Base-by-base conservation (phyloP, 2,888 invertebrate genomes). In the Aleiodes testaceus region DNA sequence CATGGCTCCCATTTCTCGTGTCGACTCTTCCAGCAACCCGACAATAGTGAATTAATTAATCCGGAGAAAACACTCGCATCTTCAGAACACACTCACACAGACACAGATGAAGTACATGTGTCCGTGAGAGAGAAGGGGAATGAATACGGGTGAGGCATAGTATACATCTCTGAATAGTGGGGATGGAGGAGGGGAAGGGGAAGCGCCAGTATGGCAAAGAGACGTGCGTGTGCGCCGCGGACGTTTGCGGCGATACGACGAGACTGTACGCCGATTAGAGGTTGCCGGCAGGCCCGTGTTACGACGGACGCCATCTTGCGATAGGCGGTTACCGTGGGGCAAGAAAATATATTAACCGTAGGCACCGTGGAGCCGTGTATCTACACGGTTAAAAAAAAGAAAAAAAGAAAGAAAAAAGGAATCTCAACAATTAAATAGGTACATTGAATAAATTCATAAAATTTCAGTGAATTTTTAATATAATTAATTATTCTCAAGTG, bases 301-400 rank as follows among this genome's bases (percentile, higher is more conserved):
- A 73, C 73, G 72, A 73, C 75, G 73, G 78, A 78, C 92, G 92
- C 92, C 92, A 92, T 92, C 91, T 92, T 92, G 91, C 91, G 89
- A 90, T 91, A 92, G 92, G 91, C 92, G 92, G 91, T 91, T 91
- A 91, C 91, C 90, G 90, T 91, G 89, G 76, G 75, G 73, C 69
- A 44, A 50, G 50, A 30, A 16, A 68, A 70, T 63, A 77, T 75
- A 20, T 36, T 59, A 63, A 44, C 47, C 22, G 45, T 44, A 67
- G 55, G 74, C 70, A 76, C 75, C 75, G 74, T 72, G 59, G 73
- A 74, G 74, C 75, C 75, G 79, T 75, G 78, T 74, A 75, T 75
- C 74, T 75, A 61, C 49, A 42, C 59, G 63, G 66, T 50, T 53
- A 61, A 64, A 30, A 36, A 20, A 52, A n/a, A n/a, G 55, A 44